Conservation (phyloP, 2,888 invertebrate genomes). For the Allolobophora icterica region DNA sequence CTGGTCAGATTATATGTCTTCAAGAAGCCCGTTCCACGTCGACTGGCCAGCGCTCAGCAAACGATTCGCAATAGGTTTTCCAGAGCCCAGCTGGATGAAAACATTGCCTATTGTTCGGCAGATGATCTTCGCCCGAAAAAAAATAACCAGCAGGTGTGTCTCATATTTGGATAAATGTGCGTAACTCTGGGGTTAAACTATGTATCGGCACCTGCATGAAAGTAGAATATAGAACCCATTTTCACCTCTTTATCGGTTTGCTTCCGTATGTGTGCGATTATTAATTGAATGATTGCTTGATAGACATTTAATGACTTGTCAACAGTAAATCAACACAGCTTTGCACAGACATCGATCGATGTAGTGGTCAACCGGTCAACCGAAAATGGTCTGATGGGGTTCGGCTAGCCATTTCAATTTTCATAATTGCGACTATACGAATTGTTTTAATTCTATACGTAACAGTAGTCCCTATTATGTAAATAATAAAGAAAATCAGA, state of each 20-base stretch:
- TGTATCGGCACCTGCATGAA: no score
- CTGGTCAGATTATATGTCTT: not conserved
- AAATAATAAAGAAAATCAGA: no score
- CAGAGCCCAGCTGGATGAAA: not conserved
- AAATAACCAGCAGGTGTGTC: not conserved
- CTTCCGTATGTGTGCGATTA: not conserved
- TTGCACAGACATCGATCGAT: no score
- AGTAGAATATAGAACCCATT: not conserved
- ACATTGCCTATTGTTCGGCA: not conserved
- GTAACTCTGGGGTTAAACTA: no score
- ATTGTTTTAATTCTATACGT: no score
- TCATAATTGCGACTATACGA: no score
- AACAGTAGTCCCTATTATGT: no score
- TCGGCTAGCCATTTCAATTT: no score
- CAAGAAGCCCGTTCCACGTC: slow-evolving; percentile 25
- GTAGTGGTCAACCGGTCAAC: no score
- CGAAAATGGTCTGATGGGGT: no score
- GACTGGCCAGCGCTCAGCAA: not conserved
- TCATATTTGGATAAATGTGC: not conserved
- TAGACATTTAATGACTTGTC: no score
- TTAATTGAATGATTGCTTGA: not conserved
- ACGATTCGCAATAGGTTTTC: not conserved
- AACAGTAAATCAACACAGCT: no score
- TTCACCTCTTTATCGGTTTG: not conserved
- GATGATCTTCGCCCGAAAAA: not conserved